A percentile compares a stretch with the other conserved stretches of the same genome.
Evolutionary conservation across 1,140 invertebrate species (phyloP).

Genomic region (Drosophila parvula): DNA sequence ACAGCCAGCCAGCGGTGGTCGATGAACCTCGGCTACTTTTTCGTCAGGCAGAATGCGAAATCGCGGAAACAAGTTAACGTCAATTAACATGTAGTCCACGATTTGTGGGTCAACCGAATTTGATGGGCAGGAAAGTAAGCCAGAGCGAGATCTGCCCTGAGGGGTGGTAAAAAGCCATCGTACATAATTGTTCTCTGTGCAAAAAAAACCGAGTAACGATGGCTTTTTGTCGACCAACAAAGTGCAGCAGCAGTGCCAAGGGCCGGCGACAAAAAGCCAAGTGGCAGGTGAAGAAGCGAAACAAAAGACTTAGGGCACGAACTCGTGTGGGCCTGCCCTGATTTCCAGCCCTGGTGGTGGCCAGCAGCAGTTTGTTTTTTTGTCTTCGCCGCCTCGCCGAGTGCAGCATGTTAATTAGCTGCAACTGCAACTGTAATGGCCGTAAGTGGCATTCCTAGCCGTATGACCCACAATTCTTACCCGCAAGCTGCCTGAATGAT

Average conservation of each 20-base stretch:
- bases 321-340: slow-evolving; percentile 49
- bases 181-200: slow-evolving; percentile 37
- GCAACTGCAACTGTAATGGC: slow-evolving; percentile 46
- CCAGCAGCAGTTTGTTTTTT: slow-evolving; percentile 21
- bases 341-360: slow-evolving; percentile 46
- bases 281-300: slow-evolving; percentile 14
- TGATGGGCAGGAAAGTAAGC: slow-evolving; percentile 44
- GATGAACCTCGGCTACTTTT: slow-evolving; percentile 36
- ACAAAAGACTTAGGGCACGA: slow-evolving; percentile 71
- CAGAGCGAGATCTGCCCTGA: slow-evolving; percentile 20
- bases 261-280: slow-evolving; percentile 21
- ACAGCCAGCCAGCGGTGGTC: slow-evolving; percentile 25
- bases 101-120: slow-evolving; percentile 59
- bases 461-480: slow-evolving; percentile 52
- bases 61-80: slow-evolving; percentile 24
- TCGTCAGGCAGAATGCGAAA: slow-evolving; percentile 17
- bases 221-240: slow-evolving; percentile 22
- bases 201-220: slow-evolving; percentile 13
- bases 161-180: slow-evolving; percentile 5
- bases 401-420: slow-evolving; percentile 56
- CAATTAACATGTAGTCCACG: slow-evolving; percentile 49
- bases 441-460: slow-evolving; percentile 28
- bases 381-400: slow-evolving; percentile 1
- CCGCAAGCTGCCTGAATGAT: slow-evolving; percentile 17
- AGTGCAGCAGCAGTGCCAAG: slow-evolving; percentile 26